Evolutionary conservation across 2,113 vertebrate species (phyloP), one percentile per base, ranked within the genome.

Genomic region (Agapornis roseicollis): DNA sequence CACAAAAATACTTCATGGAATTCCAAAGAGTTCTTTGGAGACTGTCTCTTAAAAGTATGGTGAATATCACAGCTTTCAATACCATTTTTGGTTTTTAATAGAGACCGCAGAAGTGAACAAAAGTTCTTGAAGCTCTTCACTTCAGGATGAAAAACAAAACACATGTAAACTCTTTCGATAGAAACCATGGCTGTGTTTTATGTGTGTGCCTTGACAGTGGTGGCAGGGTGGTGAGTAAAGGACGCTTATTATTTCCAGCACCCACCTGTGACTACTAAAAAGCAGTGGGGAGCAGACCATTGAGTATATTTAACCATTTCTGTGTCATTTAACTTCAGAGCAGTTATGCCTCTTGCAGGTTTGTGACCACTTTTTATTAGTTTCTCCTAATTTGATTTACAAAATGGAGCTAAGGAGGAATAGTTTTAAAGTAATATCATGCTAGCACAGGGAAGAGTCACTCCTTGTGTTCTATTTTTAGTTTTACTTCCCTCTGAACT

Each of bases 41-140:
- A 29, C 1, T 5, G 2, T 9, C 9, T 6, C 9, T 56, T 49
- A n/a, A 44, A 63, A 33, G 4, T 20, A 23, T 2, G 9, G 17
- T 49, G 29, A 64, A 33, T 37, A 71, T 2, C 3, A 11, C 50
- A 72, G 3, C 3, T 93, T 79, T 37, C 24, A 17, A 5, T 11
- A 16, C 0, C 12, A 1, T 35, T 50, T 23, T 28, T 24, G 12
- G 18, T 6, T 49, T 65, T n/a, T 28, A 12, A 58, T 10, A 44
- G 22, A 63, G 11, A 13, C 1, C 1, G 11, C 28, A n/a, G 63
- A 53, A 73, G 7, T 10, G 50, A 79, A 9, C 7, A 69, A 55
- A 76, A 2, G 6, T n/a, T 70, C 27, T 69, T 23, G n/a, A 66
- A 78, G 24, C 2, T 74, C 29, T 66, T 80, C 10, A 28, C 5